Base-by-base conservation (phyloP, 2,888 invertebrate species). In the Temnothorax rugatulus region DNA sequence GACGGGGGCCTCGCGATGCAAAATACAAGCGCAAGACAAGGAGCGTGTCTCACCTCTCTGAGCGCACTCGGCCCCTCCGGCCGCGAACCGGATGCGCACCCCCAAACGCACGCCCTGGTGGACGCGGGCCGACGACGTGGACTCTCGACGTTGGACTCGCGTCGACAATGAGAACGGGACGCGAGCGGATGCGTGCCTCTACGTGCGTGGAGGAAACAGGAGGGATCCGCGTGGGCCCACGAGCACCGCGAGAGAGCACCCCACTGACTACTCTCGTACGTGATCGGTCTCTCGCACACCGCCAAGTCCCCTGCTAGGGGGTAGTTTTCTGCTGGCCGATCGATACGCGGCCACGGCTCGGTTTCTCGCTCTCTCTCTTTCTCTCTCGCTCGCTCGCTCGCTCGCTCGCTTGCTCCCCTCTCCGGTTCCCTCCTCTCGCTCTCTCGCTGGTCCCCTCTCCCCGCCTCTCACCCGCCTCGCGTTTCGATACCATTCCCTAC, bases 241-340 rank as follows among this genome's bases (percentile, higher is more conserved):
- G 86, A 88, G 83, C 88, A 88, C 89, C 90, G 87, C 91, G 90
- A 71, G 79, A 90, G 88, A 73, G 57, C 73, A 73, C 90, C 90
- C 86, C 89, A 86, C 89, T 85, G 86, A 89, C 89, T 68, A 54
- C 77, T 77, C 76, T 83, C 87, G 84, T 87, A 91, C 88, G 91
- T 89, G 86, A 88, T 90, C 91, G 87, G 86, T 90, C 90, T 91
- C 88, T 89, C 89, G 90, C 91, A 93, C 93, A 77, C 77, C 92
- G 92, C 92, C 90, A 81, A 73, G 59, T 90, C 91, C 91, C 90
- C 88, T 90, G 87, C 88, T 90, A 87, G 91, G 89, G 92, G 93
- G 92, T 93, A 92, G 92, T 93, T 93, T 92, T 91, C 90, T 91
- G 89, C 89, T 87, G 83, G 87, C 83, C 89, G 93, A 93, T 93